Evolutionary conservation across 1,140 invertebrate genomes (phyloP).

Genomic region (Plodia interpunctella): DNA sequence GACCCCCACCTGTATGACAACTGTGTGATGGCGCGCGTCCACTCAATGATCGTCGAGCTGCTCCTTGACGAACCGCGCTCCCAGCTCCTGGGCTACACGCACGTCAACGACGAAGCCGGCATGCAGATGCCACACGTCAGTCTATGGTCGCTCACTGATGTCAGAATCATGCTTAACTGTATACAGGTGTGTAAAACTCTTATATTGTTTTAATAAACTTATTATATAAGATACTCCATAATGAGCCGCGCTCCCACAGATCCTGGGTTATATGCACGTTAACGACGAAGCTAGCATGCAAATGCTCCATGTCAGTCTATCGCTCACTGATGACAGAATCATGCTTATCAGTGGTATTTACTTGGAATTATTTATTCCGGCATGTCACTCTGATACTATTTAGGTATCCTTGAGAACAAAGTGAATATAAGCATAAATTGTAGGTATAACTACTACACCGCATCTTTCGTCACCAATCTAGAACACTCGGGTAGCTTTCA

Average conservation of each 20-base stretch:
- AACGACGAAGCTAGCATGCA: slow-evolving; percentile 90
- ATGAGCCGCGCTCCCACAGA: slow-evolving; percentile 89
- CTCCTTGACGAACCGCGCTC: slow-evolving; percentile 89
- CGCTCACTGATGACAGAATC: slow-evolving; percentile 85
- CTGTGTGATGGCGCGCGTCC: slow-evolving; percentile 85
- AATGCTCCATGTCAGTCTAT: slow-evolving; percentile 88
- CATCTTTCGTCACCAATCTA: too few relatives aligned
- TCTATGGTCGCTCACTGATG: slow-evolving; percentile 88
- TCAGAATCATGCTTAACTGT: slow-evolving; percentile 86
- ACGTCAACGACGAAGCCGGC: slow-evolving; percentile 90
- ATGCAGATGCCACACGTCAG: slow-evolving; percentile 89
- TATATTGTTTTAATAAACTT: too few relatives aligned
- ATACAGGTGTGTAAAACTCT: slow-evolving; percentile 81
- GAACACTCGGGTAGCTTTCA: too few relatives aligned
- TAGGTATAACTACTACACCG: too few relatives aligned
- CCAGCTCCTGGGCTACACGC: slow-evolving; percentile 86
- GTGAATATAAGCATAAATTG: too few relatives aligned
- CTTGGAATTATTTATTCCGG: too few relatives aligned
- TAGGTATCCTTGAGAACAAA: too few relatives aligned
- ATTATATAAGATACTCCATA: slow-evolving; percentile 86
- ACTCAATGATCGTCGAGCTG: slow-evolving; percentile 86
- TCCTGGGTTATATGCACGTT: slow-evolving; percentile 86
- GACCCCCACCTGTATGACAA: slow-evolving; percentile 85
- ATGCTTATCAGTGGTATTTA: slow-evolving; percentile 87
- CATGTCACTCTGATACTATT: too few relatives aligned